Evolutionary conservation across 64 coral and sea anemone genomes (phyloP).

Genomic region (Actinia equina): DNA sequence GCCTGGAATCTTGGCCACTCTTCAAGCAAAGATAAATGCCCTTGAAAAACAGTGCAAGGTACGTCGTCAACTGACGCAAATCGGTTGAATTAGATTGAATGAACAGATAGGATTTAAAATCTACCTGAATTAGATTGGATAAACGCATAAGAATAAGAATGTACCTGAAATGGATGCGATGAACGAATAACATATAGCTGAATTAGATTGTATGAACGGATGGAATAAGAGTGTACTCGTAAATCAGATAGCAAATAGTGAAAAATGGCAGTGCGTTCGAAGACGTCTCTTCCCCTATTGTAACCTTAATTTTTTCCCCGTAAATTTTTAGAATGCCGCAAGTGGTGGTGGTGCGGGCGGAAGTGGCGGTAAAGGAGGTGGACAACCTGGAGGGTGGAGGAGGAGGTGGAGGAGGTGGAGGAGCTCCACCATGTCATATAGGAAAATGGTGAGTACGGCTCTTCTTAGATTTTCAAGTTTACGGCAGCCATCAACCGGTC

Average conservation of each 20-base stretch:
- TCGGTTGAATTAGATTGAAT: not conserved
- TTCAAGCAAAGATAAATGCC: constrained; percentile 61
- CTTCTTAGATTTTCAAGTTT: not conserved
- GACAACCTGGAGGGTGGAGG: not conserved
- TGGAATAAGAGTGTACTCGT: no score
- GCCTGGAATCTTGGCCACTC: constrained; percentile 54
- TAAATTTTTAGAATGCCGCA: not conserved
- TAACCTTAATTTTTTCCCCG: not conserved
- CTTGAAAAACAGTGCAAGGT: constrained; percentile 89
- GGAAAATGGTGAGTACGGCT: constrained; percentile 13
- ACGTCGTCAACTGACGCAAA: not conserved
- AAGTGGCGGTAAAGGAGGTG: not conserved
- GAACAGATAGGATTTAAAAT: no score
- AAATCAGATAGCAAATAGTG: no score
- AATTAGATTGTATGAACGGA: no score
- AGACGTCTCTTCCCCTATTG: no score
- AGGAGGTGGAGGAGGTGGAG: not conserved
- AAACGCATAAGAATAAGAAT: no score
- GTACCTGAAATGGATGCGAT: no score
- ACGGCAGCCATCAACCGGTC: not conserved
- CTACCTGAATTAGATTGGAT: no score
- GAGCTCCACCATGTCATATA: constrained; percentile 16
- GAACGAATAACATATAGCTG: no score
- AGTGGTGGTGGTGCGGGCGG: not conserved
- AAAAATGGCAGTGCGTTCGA: no score